A percentile compares a stretch with the other conserved stretches of the same genome.
These are phyloP conservation scores for Spinus olivaceus DNA, from an alignment of 2,797 vertebrate genomes.

Conservation along the genomic window DNA sequence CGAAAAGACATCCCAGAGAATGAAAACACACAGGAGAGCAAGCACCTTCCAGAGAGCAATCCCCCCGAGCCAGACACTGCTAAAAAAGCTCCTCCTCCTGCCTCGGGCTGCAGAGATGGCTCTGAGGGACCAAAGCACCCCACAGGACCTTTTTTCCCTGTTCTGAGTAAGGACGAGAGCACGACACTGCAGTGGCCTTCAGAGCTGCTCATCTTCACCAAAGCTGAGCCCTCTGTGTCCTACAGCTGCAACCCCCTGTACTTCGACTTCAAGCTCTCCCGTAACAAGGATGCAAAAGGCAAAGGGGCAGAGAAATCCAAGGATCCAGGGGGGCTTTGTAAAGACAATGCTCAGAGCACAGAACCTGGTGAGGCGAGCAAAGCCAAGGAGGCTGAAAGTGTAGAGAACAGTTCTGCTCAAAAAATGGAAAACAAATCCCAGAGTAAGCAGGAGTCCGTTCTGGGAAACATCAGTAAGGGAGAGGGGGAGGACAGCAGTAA, in stretches of 20 bases:
- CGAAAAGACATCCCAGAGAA: conserved; percentile 36
- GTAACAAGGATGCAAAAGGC: conserved; percentile 83
- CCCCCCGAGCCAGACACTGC: neutral
- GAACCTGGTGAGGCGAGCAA: conserved; percentile 47
- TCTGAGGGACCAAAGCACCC: conserved; percentile 84
- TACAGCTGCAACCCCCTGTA: conserved; percentile 99
- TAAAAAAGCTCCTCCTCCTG: conserved; percentile 46
- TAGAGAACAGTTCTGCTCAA: conserved; percentile 8
- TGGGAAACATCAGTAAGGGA: neutral
- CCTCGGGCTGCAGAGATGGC: conserved; percentile 57
- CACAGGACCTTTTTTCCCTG: conserved; percentile 91
- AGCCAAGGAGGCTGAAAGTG: conserved; percentile 36
- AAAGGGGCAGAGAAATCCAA: conserved; percentile 75
- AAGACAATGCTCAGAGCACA: conserved; percentile 14
- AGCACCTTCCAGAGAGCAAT: neutral
- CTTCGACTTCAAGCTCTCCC: conserved; percentile 96
- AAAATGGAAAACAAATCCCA: conserved; percentile 66
- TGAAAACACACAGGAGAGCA: neutral
- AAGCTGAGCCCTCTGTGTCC: conserved; percentile 89
- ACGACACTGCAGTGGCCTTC: conserved; percentile 98
- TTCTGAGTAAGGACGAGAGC: conserved; percentile 95
- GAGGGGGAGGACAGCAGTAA: conserved; percentile 73
- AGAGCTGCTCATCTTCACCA: conserved; percentile 96
- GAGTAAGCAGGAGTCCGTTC: conserved; percentile 54
- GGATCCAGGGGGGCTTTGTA: conserved; percentile 44